Evolutionary conservation across 2,888 invertebrate genomes (phyloP).

Genomic region (Syrista parreyssii): DNA sequence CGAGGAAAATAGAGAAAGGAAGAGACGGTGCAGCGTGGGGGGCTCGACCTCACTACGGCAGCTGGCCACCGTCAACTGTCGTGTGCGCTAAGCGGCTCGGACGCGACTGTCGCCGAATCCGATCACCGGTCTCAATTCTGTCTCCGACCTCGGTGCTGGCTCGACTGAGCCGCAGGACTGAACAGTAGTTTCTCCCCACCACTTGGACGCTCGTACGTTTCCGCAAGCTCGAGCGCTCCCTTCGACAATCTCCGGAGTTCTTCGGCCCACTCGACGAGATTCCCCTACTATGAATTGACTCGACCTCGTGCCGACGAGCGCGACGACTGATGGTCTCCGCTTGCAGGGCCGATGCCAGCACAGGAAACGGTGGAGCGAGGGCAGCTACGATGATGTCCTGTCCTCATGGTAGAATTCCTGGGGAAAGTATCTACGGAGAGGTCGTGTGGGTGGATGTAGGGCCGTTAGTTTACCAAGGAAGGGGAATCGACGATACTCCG

Average conservation of each 20-base stretch:
- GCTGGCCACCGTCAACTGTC: slow-evolving; percentile 25
- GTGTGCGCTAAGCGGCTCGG: slow-evolving; percentile 39
- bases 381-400: slow-evolving; percentile 3
- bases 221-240: slow-evolving; percentile 23
- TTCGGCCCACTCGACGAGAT: slow-evolving; percentile 16
- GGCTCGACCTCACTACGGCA: slow-evolving; percentile 24
- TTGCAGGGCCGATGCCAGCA: slow-evolving; percentile 17
- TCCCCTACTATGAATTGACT: slow-evolving; percentile 50
- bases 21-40: slow-evolving; percentile 11
- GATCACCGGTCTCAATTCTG: slow-evolving; percentile 47
- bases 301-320: slow-evolving; percentile 56
- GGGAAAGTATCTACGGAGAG: neutral
- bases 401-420: neutral
- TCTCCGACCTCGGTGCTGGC: slow-evolving; percentile 59
- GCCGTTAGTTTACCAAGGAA: neutral
- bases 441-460: neutral
- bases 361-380: slow-evolving; percentile 27
- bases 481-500: slow-evolving; percentile 1
- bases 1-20: slow-evolving; percentile 14
- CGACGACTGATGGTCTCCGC: slow-evolving; percentile 12
- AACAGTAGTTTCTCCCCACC: slow-evolving; percentile 30
- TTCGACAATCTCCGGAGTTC: slow-evolving; percentile 1
- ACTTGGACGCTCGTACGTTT: slow-evolving; percentile 34
- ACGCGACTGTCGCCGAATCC: slow-evolving; percentile 36
- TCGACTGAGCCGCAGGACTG: slow-evolving; percentile 55